Conservation (phyloP, 2,113 vertebrate species). For the Channa argus region DNA sequence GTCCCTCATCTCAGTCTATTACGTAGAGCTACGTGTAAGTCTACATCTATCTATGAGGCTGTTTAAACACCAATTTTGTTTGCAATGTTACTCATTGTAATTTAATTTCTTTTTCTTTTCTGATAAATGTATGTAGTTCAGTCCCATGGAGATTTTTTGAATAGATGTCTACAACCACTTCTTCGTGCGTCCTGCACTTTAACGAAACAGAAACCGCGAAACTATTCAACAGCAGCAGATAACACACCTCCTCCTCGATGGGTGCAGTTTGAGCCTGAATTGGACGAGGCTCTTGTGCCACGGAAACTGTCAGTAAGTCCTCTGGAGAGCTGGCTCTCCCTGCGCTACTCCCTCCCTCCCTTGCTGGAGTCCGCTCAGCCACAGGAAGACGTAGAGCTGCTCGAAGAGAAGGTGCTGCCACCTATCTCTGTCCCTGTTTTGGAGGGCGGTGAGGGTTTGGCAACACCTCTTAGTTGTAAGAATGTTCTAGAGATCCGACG, state of each 20-base stretch:
- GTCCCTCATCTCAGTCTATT: conserved; percentile 64
- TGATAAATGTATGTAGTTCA: conserved; percentile 54
- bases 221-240: conserved; percentile 80
- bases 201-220: conserved; percentile 48
- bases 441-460: conserved; percentile 59
- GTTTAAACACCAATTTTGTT: not conserved
- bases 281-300: conserved; percentile 91
- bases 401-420: conserved; percentile 75
- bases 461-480: conserved; percentile 82
- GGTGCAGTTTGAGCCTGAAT: conserved; percentile 83
- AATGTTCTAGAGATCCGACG: conserved; percentile 92
- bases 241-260: conserved; percentile 77
- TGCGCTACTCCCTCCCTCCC: conserved; percentile 86
- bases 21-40: conserved; percentile 74
- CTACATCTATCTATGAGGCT: not conserved
- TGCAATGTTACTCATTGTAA: not conserved
- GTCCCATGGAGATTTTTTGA: conserved; percentile 50
- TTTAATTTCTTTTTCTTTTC: not conserved
- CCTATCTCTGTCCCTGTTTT: conserved; percentile 43
- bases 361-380: conserved; percentile 65
- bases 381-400: conserved; percentile 53
- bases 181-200: conserved; percentile 42
- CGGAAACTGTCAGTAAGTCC: conserved; percentile 93
- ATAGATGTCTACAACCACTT: conserved; percentile 26
- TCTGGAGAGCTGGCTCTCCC: conserved; percentile 92